Evolutionary conservation across 1,140 invertebrate genomes (phyloP), one percentile per base, ranked within the genome.

Genomic region (Lordiphosa stackelbergi): DNA sequence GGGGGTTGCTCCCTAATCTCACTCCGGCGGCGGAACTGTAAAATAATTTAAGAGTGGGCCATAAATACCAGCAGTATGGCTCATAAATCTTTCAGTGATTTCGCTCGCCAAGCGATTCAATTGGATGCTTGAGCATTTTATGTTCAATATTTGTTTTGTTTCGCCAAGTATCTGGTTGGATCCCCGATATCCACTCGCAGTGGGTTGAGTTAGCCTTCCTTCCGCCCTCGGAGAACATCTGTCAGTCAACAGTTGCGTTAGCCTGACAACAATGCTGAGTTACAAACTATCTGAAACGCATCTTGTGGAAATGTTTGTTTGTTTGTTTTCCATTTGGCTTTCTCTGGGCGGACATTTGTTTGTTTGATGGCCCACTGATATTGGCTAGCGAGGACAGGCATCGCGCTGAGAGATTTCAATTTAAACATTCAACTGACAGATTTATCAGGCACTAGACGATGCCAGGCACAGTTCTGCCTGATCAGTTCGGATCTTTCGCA

Each of bases 271-370:
- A 69, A 70, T 59, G 84, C 68, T 86, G 78, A 86, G 78, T 73
- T 86, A 86, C 84, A 86, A 85, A 86, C 85, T 86, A 86, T 86
- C 84, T 81, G 75, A 85, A 85, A 85, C 85, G 77, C 81, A 81
- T 85, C 69, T 81, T 59, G 12, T 56, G 54, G 43, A 69, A 60
- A 81, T 83, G 71, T 85, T 79, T 81, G 81, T 85, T 79, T 78
- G 68, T 72, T 65, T 54, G 53, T 53, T 66, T 69, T 53, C 47
- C 43, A 46, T 63, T 59, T 46, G 43, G 57, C 41, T 56, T 42
- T 19, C 22, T 24, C 34, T 7, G 16, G 12, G 35, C 24, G 45
- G 38, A 10, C 42, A 5, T 35, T 38, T 37, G 51, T 54, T 54
- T 38, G 41, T 45, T 24, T 24, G 60, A 59, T 57, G 68, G 62